Base-by-base conservation (phyloP, 2,797 vertebrate genomes). In the Tangara arthus region DNA sequence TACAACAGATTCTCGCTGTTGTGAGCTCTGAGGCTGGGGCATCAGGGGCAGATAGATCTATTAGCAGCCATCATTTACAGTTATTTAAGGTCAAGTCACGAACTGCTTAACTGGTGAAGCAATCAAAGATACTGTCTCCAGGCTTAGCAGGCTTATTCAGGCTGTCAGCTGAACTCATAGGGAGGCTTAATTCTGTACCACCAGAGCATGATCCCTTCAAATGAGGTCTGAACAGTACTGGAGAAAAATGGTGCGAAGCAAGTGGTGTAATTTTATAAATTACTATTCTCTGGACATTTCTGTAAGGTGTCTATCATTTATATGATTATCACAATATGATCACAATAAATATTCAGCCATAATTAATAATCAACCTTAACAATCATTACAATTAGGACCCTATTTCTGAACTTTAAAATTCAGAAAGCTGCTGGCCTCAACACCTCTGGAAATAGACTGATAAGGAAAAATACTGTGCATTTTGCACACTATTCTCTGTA, bases 91-190 rank as follows among this genome's bases (percentile, higher is more conserved):
- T 84, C 69, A 92, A 91, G 84, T 73, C 94, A 80, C 6, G 7
- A 95, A 89, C 89, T 86, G 72, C 87, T 95, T 95, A 94, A 85
- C 65, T 56, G 72, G 53, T n/a, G 49, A 94, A 94, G 84, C 89
- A 71, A 85, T 81, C 82, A 89, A 87, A 94, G 89, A 47, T 82
- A 53, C 79, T 34, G 66, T 56, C 65, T 91, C 59, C 8, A 1
- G 92, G 72, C 65, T 97, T 86, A 94, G 65, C 69, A 83, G 82
- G 42, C 77, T 80, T 80, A 68, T 57, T 57, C 61, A 86, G 52
- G 42, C 84, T 90, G 86, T 39, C 71, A 72, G 73, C 59, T 92
- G 87, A 91, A 94, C 26, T 80, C 17, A 0, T 11, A 21, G 2
- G 15, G 81, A 63, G 55, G 46, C 35, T 95, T 94, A 89, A 92